Evolutionary conservation across 2,797 vertebrate species (phyloP).

Genomic region (Manis crassicaudata): DNA sequence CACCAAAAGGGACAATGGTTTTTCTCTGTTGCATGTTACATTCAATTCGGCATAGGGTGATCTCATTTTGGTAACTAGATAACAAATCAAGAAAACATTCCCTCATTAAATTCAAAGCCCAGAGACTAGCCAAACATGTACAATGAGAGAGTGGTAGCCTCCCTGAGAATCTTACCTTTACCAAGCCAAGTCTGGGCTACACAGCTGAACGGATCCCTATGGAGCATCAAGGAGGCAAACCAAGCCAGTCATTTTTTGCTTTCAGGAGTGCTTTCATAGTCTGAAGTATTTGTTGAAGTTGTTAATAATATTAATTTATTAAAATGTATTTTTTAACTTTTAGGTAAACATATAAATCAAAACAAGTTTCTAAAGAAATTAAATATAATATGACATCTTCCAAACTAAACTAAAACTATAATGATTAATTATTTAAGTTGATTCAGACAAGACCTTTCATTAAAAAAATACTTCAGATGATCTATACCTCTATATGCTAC

Average conservation of each 20-base stretch:
- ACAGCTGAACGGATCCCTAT: rapidly evolving
- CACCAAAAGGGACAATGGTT: not conserved
- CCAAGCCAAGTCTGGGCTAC: not conserved
- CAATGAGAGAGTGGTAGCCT: not conserved
- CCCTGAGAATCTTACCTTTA: not conserved
- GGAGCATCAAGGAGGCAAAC: not conserved
- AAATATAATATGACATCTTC: not conserved
- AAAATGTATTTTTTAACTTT: not conserved
- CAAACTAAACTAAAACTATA: not conserved
- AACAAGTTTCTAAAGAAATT: not conserved
- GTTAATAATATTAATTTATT: not conserved
- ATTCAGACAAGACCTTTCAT: not conserved
- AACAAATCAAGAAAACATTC: constrained; percentile 4
- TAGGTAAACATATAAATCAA: not conserved
- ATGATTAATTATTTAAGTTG: not conserved
- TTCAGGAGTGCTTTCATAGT: not conserved
- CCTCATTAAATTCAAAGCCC: not conserved
- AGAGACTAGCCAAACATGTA: not conserved
- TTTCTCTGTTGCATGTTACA: constrained; percentile 5
- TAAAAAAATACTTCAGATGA: not conserved
- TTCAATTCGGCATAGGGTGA: not conserved
- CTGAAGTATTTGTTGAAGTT: not conserved
- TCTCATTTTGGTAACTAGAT: constrained; percentile 1
- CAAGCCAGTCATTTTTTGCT: not conserved
- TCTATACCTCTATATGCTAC: not conserved